Evolutionary conservation across 2,113 vertebrate species (phyloP).

Genomic region (Daubentonia madagascariensis): DNA sequence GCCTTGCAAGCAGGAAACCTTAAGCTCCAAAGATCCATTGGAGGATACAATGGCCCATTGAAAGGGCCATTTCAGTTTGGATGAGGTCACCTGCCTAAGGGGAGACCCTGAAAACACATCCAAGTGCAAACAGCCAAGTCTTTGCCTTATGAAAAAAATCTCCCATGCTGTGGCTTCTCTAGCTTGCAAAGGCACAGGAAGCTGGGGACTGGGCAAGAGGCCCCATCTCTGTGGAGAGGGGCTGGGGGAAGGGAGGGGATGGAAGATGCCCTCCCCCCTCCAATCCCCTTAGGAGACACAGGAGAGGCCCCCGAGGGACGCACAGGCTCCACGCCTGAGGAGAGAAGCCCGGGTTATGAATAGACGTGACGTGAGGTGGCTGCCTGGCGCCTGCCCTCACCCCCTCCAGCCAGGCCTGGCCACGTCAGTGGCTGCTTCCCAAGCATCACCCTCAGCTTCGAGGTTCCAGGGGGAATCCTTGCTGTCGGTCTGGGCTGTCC

Average conservation of each 20-base stretch:
- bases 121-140: not conserved
- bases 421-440: not conserved
- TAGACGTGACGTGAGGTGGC: not conserved
- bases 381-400: too few species aligned
- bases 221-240: not conserved
- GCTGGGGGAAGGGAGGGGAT: rapidly evolving
- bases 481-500: not conserved
- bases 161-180: not conserved
- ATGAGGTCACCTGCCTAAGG: not conserved
- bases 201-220: rapidly evolving
- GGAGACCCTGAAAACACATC: not conserved
- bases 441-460: not conserved
- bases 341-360: conserved; percentile 18
- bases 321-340: not conserved
- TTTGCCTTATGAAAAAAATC: not conserved
- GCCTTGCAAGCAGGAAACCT: not conserved
- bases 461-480: not conserved
- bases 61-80: not conserved
- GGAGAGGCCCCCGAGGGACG: not conserved
- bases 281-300: not conserved
- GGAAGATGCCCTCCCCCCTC: not conserved
- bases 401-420: not conserved
- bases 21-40: not conserved
- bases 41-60: too few species aligned
- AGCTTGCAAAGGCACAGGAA: not conserved